Base-by-base conservation (phyloP, 2,888 invertebrate genomes). In the Coenonympha glycerion region DNA sequence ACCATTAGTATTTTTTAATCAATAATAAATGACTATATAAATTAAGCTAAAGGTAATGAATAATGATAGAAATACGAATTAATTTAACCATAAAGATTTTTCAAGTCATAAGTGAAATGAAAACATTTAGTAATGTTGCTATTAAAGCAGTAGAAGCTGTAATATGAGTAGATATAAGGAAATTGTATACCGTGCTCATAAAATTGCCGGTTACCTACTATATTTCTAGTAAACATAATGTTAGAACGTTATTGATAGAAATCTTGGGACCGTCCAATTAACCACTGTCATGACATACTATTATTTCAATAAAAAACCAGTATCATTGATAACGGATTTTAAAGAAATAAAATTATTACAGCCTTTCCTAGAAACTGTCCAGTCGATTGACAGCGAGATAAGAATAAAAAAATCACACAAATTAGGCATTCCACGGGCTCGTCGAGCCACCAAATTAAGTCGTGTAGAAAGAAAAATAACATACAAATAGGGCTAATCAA, bases 401-500 rank as follows among this genome's bases (percentile, higher is more conserved):
- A 57, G 24, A 36, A 26, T 52, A 36, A 56, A 55, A 52, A 55
- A 54, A 50, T 46, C 49, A 47, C 31, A 52, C 47, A 49, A 59
- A 59, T 55, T 41, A 55, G 37, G 42, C 44, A 58, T 52, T 57
- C 55, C 52, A 41, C 71, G 76, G 79, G 79, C 77, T 78, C 77
- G 81, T 84, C 80, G 67, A 70, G 70, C 75, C 65, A 78, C 78
- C 76, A 76, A 78, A 79, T 81, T 78, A 81, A 77, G 75, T 66
- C 69, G 69, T 69, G 68, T 58, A 65, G 13, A 61, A 71, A 76
- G 78, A 79, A 77, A 83, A 79, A 81, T 81, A 78, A 74, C 76
- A 66, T 77, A 85, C 79, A 83, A 85, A 85, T 77, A 79, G 72
- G 69, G 65, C 62, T 70, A 71, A 84, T 85, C 82, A 81, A 83